These are phyloP conservation scores for Megamerina dolium DNA, from an alignment of 2,888 invertebrate species.

Conservation along the genomic window DNA sequence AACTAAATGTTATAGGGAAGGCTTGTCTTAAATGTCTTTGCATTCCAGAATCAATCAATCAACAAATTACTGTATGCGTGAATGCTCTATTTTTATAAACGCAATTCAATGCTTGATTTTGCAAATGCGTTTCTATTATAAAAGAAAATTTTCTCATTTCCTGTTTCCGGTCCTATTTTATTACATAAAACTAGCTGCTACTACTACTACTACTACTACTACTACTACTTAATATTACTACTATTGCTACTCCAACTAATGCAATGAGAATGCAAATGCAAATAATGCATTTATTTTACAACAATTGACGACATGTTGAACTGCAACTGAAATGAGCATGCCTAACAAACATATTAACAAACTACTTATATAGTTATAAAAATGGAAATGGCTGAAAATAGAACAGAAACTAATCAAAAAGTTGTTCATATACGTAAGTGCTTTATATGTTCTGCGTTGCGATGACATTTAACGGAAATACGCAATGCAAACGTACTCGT, in stretches of 20 bases:
- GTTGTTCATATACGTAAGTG: too few relatives aligned
- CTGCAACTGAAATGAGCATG: too few relatives aligned
- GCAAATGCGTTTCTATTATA: slow-evolving; percentile 1
- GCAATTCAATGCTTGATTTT: not conserved
- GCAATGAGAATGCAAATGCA: too few relatives aligned
- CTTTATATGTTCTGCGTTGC: too few relatives aligned
- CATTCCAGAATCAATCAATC: not conserved
- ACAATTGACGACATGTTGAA: too few relatives aligned
- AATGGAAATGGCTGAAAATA: not conserved
- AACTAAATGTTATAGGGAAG: too few relatives aligned
- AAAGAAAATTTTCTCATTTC: slow-evolving; percentile 37
- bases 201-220: not conserved
- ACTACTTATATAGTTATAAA: too few relatives aligned
- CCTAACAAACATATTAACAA: too few relatives aligned
- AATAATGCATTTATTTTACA: too few relatives aligned
- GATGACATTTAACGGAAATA: slow-evolving; percentile 46
- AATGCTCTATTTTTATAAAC: not conserved
- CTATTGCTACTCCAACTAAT: not conserved
- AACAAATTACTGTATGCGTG: not conserved
- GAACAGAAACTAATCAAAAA: slow-evolving; percentile 9
- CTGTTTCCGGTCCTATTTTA: slow-evolving; percentile 35
- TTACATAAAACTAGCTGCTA: too few relatives aligned
- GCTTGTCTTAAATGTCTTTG: slow-evolving; percentile 1
- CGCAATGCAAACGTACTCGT: slow-evolving; percentile 41
- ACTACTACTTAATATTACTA: not conserved